These are phyloP conservation scores for Macquaria australasica DNA, from an alignment of 2,113 vertebrate genomes.

Conservation along the genomic window DNA sequence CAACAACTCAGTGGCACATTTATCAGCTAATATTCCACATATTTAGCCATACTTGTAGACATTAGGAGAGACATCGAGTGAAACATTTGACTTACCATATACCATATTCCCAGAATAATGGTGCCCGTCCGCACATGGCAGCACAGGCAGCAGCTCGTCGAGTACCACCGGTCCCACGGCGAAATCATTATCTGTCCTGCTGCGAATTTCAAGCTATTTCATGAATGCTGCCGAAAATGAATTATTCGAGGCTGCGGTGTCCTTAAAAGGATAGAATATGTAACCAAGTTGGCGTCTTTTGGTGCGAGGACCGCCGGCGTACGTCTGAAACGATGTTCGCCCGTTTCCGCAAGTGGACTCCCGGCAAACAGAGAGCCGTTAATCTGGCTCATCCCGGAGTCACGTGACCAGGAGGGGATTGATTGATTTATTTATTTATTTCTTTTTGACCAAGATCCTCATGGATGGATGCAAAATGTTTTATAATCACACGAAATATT, in stretches of 20 bases:
- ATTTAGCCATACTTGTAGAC: background rate
- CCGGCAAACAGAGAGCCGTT: constrained; percentile 39
- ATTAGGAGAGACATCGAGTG: background rate
- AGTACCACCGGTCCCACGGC: constrained; percentile 96
- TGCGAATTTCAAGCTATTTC: constrained; percentile 50
- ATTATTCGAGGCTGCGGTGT: background rate
- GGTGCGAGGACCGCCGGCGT: constrained; percentile 20
- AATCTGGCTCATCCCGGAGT: constrained; percentile 76
- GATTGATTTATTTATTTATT: too few relatives aligned
- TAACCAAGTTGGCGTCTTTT: constrained; percentile 39
- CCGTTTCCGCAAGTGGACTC: constrained; percentile 42
- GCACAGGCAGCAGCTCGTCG: constrained; percentile 98
- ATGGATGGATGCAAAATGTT: constrained; percentile 9
- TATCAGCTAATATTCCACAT: too few relatives aligned
- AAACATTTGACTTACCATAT: constrained; percentile 88
- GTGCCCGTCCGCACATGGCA: constrained; percentile 98
- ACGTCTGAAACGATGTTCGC: constrained; percentile 19
- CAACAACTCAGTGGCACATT: background rate
- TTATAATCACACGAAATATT: background rate
- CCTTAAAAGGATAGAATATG: background rate
- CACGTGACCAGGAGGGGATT: constrained; percentile 72
- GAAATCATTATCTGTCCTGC: constrained; percentile 84
- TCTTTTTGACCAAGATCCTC: constrained; percentile 33
- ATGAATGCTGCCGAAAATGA: constrained; percentile 59
- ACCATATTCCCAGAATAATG: constrained; percentile 96